These are phyloP conservation scores for Pelusios castaneus DNA, from an alignment of 2,113 vertebrate species.

Conservation along the genomic window DNA sequence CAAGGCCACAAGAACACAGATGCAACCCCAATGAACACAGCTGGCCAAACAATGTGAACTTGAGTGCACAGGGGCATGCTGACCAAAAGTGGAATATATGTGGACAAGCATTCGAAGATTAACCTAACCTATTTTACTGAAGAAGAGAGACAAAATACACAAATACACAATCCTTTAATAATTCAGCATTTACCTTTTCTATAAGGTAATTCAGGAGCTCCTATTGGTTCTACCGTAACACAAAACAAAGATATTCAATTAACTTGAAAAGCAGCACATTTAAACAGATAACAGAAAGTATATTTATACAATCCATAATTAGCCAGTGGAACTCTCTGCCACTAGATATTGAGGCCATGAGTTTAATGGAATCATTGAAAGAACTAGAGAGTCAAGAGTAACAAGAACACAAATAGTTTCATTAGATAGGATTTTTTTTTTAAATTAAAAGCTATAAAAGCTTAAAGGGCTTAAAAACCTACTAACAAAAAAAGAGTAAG, in stretches of 20 bases:
- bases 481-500: neutral
- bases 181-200: slow-evolving; percentile 10
- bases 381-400: neutral
- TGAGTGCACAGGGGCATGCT: neutral
- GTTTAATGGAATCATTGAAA: neutral
- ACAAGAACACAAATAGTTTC: slow-evolving; percentile 8
- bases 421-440: slow-evolving; percentile 10
- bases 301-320: too few species aligned
- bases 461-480: neutral
- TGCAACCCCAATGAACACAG: neutral
- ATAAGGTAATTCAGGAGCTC: neutral
- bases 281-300: too few species aligned
- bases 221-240: neutral
- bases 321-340: neutral
- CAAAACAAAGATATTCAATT: neutral
- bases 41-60: neutral
- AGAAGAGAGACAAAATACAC: neutral
- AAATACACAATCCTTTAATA: neutral
- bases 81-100: neutral
- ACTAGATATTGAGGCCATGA: neutral
- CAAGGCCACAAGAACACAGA: neutral
- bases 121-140: neutral
- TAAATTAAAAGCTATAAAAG: slow-evolving; percentile 6
- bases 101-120: neutral
- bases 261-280: slow-evolving; percentile 3